Conservation (phyloP, 2,113 vertebrate genomes). For the Gila orcuttii region DNA sequence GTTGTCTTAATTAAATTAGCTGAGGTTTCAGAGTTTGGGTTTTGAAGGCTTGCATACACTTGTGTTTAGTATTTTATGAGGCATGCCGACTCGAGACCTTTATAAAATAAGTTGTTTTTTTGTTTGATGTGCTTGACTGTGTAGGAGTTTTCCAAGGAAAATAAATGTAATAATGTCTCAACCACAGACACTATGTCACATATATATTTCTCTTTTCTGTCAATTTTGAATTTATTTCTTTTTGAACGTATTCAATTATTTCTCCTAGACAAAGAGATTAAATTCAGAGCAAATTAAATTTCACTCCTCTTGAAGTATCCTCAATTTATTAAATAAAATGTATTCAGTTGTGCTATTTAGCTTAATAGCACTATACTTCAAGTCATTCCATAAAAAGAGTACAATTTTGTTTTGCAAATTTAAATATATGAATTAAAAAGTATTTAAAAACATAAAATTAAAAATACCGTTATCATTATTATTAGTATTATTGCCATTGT, state of each 20-base stretch:
- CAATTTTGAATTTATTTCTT: neutral
- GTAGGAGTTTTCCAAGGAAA: conserved; percentile 48
- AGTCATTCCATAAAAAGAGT: neutral
- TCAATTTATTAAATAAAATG: neutral
- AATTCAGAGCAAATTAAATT: neutral
- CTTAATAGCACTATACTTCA: neutral
- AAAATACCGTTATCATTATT: neutral
- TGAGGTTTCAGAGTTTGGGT: conserved; percentile 34
- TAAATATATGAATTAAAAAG: neutral
- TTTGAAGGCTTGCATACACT: conserved; percentile 55
- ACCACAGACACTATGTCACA: conserved; percentile 2
- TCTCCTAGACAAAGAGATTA: neutral
- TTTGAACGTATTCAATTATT: neutral
- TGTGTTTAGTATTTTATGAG: conserved; percentile 65
- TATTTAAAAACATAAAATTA: neutral
- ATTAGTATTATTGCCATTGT: neutral
- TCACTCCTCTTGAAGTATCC: neutral
- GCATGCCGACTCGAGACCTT: conserved; percentile 42
- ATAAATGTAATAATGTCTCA: conserved; percentile 18
- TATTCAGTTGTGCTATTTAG: neutral
- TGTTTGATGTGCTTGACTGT: conserved; percentile 63
- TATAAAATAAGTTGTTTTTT: conserved; percentile 31
- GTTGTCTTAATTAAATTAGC: conserved; percentile 62
- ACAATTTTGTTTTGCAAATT: neutral
- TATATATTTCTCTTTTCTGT: neutral